Conservation (phyloP, 2,113 vertebrate genomes). For the human region DNA sequence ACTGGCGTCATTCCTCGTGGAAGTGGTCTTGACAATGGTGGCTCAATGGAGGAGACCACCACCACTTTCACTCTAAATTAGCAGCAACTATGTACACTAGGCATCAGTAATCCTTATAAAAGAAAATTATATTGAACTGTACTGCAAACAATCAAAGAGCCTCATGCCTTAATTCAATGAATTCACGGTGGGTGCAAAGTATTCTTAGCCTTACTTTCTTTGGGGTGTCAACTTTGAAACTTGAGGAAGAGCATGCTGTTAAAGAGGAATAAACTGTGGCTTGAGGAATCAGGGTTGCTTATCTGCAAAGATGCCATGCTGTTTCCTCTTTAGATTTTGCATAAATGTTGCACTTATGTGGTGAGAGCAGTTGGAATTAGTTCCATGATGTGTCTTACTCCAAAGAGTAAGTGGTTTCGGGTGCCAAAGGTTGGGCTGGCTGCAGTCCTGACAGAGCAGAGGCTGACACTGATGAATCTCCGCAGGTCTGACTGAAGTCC, state of each 20-base stretch:
- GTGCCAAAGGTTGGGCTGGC: background rate
- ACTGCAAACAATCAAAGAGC: background rate
- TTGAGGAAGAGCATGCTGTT: background rate
- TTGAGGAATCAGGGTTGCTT: background rate
- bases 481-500: background rate
- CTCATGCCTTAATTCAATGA: background rate
- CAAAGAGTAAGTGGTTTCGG: background rate
- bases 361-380: background rate
- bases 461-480: background rate
- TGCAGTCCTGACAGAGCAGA: background rate
- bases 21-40: background rate
- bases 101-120: background rate
- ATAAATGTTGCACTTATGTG: background rate
- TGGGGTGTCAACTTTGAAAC: background rate
- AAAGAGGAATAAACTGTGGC: background rate
- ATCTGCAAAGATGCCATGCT: background rate
- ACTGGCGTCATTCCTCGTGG: accelerated
- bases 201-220: background rate
- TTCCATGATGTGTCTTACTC: background rate
- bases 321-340: background rate
- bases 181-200: background rate
- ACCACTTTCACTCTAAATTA: background rate
- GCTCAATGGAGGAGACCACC: background rate
- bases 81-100: background rate
- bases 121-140: background rate